These are phyloP conservation scores for Chaetorhynchus papuensis DNA, from an alignment of 2,113 vertebrate genomes.

Conservation along the genomic window DNA sequence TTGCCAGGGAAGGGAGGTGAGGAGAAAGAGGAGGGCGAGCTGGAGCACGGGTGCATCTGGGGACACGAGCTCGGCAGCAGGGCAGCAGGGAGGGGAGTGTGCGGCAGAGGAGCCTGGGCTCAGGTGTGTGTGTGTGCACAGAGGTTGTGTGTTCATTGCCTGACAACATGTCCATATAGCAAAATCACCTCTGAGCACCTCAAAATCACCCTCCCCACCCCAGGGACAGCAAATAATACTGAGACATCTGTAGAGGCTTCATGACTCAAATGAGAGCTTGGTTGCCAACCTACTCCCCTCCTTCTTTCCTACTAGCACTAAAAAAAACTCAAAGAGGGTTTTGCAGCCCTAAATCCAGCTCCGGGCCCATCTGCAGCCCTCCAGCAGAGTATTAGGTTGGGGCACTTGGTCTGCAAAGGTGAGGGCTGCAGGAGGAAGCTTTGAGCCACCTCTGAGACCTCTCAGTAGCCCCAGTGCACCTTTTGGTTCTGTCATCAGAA, in stretches of 20 bases:
- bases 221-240: background rate
- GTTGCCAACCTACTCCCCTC: background rate
- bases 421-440: background rate
- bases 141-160: background rate
- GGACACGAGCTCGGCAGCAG: background rate
- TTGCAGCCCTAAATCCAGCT: background rate
- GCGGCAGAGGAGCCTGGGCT: background rate
- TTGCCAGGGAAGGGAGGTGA: background rate
- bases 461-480: background rate
- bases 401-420: background rate
- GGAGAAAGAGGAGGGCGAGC: background rate
- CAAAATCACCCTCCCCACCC: background rate
- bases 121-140: accelerated
- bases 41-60: background rate
- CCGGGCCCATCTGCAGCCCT: background rate
- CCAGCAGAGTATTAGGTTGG: background rate
- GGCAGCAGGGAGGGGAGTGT: background rate
- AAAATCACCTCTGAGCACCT: background rate
- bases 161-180: accelerated
- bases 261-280: background rate
- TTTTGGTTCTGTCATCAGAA: background rate
- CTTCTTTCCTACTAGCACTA: background rate
- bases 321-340: background rate
- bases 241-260: background rate
- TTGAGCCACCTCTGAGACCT: background rate